Evolutionary conservation across 2,113 vertebrate species (phyloP).

Genomic region (Phaethornis superciliosus): DNA sequence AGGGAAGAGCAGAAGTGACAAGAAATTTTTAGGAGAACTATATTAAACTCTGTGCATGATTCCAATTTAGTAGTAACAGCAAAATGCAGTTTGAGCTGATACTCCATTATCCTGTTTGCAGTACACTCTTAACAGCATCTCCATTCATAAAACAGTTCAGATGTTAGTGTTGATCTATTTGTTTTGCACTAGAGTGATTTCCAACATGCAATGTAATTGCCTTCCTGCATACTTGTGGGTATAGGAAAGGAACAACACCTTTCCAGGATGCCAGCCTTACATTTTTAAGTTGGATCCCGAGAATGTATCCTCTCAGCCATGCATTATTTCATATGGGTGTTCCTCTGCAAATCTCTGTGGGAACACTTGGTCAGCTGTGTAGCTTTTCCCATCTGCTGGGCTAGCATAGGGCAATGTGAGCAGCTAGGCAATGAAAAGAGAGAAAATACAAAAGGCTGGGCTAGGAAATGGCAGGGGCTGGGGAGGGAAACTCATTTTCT

Average conservation of each 20-base stretch:
- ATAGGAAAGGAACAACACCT: not conserved
- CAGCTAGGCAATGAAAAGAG: not conserved
- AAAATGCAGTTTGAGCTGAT: slow-evolving; percentile 17
- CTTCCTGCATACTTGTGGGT: not conserved
- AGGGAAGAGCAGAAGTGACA: slow-evolving; percentile 12
- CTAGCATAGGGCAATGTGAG: not conserved
- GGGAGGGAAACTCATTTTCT: not conserved
- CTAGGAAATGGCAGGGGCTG: not conserved
- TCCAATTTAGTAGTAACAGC: not conserved
- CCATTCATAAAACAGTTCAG: slow-evolving; percentile 23
- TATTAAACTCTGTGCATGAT: slow-evolving; percentile 38
- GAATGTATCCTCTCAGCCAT: not conserved
- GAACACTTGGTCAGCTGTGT: not conserved
- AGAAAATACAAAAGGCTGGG: not conserved
- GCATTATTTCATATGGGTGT: not conserved
- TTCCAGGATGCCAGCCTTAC: not conserved
- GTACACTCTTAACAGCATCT: not conserved
- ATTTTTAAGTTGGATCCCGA: not conserved
- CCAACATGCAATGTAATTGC: not conserved
- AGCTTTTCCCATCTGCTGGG: not conserved
- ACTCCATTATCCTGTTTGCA: slow-evolving; percentile 10
- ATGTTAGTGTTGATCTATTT: not conserved
- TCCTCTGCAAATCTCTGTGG: not conserved
- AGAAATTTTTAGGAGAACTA: slow-evolving; percentile 47
- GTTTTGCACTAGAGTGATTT: not conserved